Conservation (phyloP, 2,113 vertebrate species). For the Hylia prasina region DNA sequence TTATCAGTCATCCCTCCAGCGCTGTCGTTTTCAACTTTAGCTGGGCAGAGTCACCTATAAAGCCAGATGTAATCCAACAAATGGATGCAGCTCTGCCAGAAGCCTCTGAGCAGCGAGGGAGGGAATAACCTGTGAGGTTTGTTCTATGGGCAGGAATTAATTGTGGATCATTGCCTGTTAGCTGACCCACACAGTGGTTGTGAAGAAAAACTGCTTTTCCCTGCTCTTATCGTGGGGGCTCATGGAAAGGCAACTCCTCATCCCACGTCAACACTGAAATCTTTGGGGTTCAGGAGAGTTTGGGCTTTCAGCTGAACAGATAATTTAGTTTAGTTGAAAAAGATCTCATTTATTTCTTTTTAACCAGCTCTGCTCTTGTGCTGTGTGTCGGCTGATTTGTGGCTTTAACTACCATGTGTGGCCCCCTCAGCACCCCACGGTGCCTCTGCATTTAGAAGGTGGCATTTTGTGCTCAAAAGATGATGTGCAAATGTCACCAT, state of each 20-base stretch:
- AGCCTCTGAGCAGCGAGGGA: neutral
- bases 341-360: neutral
- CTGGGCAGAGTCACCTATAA: neutral
- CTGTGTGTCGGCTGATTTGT: neutral
- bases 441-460: neutral
- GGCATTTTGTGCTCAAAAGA: neutral
- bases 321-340: neutral
- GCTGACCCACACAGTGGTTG: fast-evolving
- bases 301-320: no score
- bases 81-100: neutral
- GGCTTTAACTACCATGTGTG: neutral
- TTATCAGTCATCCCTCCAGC: neutral
- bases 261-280: neutral
- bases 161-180: neutral
- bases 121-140: neutral
- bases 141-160: neutral
- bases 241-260: neutral
- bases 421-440: neutral
- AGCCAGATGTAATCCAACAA: neutral
- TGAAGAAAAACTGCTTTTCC: neutral
- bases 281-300: neutral
- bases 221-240: fast-evolving
- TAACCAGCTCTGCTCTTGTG: neutral
- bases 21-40: neutral
- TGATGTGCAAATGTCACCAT: conserved; percentile 9